Conservation (phyloP, 2,797 vertebrate genomes). For the Halcyon chelicuti region DNA sequence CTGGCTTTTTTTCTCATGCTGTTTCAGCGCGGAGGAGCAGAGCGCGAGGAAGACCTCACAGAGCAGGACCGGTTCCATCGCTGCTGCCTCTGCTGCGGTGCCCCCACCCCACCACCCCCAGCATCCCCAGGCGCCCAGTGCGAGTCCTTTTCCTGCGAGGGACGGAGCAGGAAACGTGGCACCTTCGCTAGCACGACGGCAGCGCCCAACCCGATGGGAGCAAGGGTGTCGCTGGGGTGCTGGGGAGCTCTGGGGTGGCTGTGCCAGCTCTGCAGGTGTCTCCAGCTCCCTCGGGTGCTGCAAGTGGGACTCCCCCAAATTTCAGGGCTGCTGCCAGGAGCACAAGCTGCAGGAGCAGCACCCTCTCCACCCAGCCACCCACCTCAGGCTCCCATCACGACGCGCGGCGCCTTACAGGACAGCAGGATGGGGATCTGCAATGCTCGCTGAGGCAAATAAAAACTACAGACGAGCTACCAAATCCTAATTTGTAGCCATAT, state of each 20-base stretch:
- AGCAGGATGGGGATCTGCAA: not conserved
- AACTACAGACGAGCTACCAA: not conserved
- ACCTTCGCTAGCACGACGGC: not conserved
- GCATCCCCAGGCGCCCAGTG: accelerated
- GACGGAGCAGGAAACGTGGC: accelerated
- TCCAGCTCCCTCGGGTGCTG: not conserved
- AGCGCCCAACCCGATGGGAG: accelerated
- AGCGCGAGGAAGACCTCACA: not conserved
- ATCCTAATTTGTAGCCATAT: slow-evolving; percentile 21
- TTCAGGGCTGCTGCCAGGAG: no score
- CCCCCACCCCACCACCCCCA: accelerated
- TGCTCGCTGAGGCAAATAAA: not conserved
- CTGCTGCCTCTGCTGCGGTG: not conserved
- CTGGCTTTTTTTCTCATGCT: not conserved
- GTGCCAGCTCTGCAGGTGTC: accelerated
- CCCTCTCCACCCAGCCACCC: accelerated
- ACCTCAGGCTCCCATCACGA: accelerated
- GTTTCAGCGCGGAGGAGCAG: not conserved
- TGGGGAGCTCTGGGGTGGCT: accelerated
- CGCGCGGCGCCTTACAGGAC: accelerated
- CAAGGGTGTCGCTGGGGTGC: accelerated
- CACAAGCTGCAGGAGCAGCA: not conserved
- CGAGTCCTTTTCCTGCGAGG: not conserved
- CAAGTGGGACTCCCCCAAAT: not conserved
- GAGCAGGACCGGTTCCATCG: not conserved